Evolutionary conservation across 2,888 invertebrate species (phyloP).

Genomic region (Drosophila mayaguana): DNA sequence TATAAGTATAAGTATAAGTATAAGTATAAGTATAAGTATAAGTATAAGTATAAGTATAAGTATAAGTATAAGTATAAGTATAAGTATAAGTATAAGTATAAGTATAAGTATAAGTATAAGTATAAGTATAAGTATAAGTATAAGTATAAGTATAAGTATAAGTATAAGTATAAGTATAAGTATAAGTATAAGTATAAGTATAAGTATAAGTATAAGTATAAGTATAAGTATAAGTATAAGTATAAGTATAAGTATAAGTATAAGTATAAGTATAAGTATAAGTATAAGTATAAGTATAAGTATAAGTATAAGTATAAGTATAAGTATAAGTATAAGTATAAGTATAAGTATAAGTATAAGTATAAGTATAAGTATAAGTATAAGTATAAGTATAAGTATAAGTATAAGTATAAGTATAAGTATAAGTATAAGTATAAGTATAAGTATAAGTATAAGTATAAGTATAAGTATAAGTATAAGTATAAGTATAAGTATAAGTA

Average conservation of each 20-base stretch:
- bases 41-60: not conserved
- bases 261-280: constrained; percentile 5
- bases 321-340: constrained; percentile 2
- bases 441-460: constrained; percentile 6
- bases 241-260: not conserved
- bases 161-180: constrained; percentile 4
- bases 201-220: constrained; percentile 1
- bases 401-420: constrained; percentile 5
- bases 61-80: constrained; percentile 2
- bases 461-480: constrained; percentile 10
- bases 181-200: constrained; percentile 2
- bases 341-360: constrained; percentile 1
- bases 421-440: constrained; percentile 8
- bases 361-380: constrained; percentile 1
- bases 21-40: constrained; percentile 2
- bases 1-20: constrained; percentile 3
- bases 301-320: constrained; percentile 10
- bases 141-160: constrained; percentile 7
- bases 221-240: constrained; percentile 2
- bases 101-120: constrained; percentile 5
- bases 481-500: constrained; percentile 5
- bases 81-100: constrained; percentile 4
- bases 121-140: constrained; percentile 1
- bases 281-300: constrained; percentile 1
- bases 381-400: constrained; percentile 5